These are phyloP conservation scores for Pogona vitticeps DNA, from an alignment of 2,113 vertebrate species.

Conservation along the genomic window DNA sequence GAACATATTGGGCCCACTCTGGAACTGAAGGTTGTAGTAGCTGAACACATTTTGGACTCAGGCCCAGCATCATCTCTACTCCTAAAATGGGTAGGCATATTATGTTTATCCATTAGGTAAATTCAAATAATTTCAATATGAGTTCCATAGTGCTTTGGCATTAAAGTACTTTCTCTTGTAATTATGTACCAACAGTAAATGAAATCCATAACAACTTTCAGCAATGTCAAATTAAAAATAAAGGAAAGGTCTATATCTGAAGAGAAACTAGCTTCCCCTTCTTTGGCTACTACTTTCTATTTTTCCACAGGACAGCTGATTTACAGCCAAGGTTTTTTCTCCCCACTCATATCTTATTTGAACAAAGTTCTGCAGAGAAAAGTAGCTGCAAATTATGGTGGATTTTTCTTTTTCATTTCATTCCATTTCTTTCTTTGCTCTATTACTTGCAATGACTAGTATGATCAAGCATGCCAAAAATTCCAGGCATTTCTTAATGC, in stretches of 20 bases:
- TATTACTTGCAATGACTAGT: constrained; percentile 6
- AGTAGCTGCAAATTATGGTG: neutral
- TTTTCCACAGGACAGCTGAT: neutral
- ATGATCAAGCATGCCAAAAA: constrained; percentile 21
- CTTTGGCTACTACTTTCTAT: constrained; percentile 5
- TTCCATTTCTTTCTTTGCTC: neutral
- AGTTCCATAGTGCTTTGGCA: neutral
- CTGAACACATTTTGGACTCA: constrained; percentile 14
- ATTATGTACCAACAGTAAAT: neutral
- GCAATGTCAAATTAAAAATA: neutral
- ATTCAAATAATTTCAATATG: constrained; percentile 17
- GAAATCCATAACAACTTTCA: neutral
- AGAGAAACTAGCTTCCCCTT: neutral
- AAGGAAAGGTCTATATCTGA: constrained; percentile 19
- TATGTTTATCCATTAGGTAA: constrained; percentile 6
- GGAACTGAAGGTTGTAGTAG: neutral
- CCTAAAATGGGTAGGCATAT: neutral
- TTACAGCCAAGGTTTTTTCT: constrained; percentile 5
- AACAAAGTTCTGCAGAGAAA: constrained; percentile 1
- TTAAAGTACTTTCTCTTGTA: constrained; percentile 26
- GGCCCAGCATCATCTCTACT: constrained; percentile 14
- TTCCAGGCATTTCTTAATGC: constrained; percentile 26
- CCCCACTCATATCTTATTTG: neutral
- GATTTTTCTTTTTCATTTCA: too few species aligned
- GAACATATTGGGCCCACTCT: neutral